Evolutionary conservation across 2,113 vertebrate species (phyloP), one percentile per base, ranked within the genome.

Genomic region (Phoenicopterus ruber): DNA sequence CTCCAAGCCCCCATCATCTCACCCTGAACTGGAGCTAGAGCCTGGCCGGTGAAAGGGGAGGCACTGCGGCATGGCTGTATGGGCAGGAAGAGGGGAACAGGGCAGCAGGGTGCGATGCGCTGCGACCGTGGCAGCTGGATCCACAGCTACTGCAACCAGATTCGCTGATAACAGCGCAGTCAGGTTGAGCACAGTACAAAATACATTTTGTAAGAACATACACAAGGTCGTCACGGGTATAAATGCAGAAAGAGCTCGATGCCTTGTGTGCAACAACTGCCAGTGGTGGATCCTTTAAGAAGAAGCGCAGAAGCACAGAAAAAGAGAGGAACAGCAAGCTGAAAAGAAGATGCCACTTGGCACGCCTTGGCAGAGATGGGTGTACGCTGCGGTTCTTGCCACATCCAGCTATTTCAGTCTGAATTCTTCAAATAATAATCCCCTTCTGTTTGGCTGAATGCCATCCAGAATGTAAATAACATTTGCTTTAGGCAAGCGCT

Each of bases 351-450:
- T n/a, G 28, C 15, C 15, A 4, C 32, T 58, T 12, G 29, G 52
- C 20, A 20, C 5, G 19, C 44, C 40, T 34, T 25, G 49, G 31
- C 57, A 55, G 31, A 19, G 28, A 8, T 5, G 34, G 42, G 16
- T 8, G 0, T 9, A 3, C 7, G 11, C 44, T 18, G 40, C 0
- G 1, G 12, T 21, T 80, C 29, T 58, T 40, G 55, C 38, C n/a
- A 19, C 49, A 28, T 74, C 55, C 77, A 19, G 28, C 71, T 49
- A 6, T 47, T 67, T 59, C 62, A 36, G 32, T 24, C 17, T 21
- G n/a, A 54, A 80, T 65, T 59, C 72, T 74, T 71, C 67, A 44
- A 49, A 25, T 18, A 47, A 54, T 22, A 34, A 38, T 28, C 66
- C 31, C 40, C 24, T 70, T 17, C 55, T 4, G 4, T 12, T 78